Evolutionary conservation across 1,140 invertebrate genomes (phyloP).

Genomic region (Euura saliciscinereae): DNA sequence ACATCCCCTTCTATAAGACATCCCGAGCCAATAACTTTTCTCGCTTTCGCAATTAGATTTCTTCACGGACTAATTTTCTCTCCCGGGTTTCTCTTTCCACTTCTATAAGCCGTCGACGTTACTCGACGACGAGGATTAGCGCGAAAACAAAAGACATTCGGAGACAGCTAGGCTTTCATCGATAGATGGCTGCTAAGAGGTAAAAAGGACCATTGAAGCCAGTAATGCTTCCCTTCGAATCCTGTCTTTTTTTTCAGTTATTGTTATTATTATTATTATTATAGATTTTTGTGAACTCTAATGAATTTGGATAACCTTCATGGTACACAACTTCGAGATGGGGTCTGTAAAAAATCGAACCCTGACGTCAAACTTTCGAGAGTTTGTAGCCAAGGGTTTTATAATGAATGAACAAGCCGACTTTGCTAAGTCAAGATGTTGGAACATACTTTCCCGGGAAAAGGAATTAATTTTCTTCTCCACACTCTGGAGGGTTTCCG

Average conservation of each 20-base stretch:
- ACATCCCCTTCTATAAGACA: too few species aligned
- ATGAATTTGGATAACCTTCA: background rate
- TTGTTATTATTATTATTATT: too few species aligned
- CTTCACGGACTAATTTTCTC: background rate
- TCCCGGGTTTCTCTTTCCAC: background rate
- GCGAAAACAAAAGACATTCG: background rate
- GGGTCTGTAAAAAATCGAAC: background rate
- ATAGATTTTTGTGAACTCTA: too few species aligned
- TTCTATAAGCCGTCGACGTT: background rate
- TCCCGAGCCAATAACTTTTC: too few species aligned
- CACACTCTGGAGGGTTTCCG: background rate
- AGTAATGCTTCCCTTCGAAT: too few species aligned
- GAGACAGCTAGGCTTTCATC: background rate
- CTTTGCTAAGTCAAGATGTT: constrained; percentile 3
- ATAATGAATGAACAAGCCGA: background rate
- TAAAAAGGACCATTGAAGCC: too few species aligned
- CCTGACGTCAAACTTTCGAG: background rate
- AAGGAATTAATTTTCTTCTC: constrained; percentile 1
- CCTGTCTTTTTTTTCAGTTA: too few species aligned
- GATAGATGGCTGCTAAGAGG: background rate
- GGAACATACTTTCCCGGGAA: background rate
- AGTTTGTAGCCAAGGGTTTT: background rate
- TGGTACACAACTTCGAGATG: background rate
- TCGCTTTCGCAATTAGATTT: too few species aligned
- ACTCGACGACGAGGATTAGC: background rate